Conservation (phyloP, 2,113 vertebrate species). For the Paradoxurus hermaphroditus region DNA sequence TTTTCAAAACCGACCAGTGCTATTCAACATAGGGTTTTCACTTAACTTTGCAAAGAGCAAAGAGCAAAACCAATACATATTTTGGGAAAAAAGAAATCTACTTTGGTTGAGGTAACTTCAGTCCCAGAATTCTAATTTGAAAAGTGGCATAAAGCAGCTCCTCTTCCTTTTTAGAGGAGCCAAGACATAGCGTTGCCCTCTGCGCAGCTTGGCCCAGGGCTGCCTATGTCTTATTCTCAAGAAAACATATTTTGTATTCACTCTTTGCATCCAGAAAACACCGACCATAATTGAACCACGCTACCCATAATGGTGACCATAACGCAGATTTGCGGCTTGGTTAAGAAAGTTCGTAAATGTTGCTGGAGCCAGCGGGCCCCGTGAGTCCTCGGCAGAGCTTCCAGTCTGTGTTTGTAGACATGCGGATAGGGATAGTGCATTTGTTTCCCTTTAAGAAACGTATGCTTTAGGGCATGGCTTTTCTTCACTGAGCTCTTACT, state of each 20-base stretch:
- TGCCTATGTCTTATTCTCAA: background rate
- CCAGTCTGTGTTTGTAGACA: background rate
- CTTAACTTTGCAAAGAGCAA: background rate
- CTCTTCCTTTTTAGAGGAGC: background rate
- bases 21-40: background rate
- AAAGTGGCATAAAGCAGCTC: background rate
- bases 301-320: background rate
- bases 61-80: background rate
- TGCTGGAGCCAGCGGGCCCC: background rate
- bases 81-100: slow-evolving; percentile 9
- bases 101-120: background rate
- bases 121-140: background rate
- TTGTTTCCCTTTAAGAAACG: background rate
- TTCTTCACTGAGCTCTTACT: background rate
- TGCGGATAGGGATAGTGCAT: rapidly evolving
- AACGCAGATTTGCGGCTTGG: background rate
- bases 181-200: background rate
- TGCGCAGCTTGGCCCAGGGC: background rate
- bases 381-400: background rate
- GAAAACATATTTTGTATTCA: background rate
- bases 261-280: background rate
- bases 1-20: slow-evolving; percentile 6
- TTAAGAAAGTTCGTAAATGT: background rate
- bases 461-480: background rate
- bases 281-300: background rate